Base-by-base conservation (phyloP, 2,888 invertebrate species). In the Drosophila austrosaltans region DNA sequence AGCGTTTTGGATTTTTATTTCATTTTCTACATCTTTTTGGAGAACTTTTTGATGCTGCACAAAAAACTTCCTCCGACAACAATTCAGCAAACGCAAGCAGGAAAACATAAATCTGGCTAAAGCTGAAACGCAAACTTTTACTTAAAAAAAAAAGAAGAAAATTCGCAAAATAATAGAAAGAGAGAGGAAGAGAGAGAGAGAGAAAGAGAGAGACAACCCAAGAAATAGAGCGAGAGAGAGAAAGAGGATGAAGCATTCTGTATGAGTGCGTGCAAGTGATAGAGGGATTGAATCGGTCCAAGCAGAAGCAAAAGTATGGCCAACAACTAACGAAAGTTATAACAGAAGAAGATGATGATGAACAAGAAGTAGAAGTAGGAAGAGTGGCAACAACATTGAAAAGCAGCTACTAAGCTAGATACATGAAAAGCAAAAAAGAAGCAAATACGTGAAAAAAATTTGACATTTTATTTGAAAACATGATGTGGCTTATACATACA, bases 81-180 rank as follows among this genome's bases (percentile, higher is more conserved):
- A 88, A 88, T 85, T 83, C 87, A 84, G 85, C 85, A 87, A 89
- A 87, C 89, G 85, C 85, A 85, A 87, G 89, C 85, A 85, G 85
- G 89, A 85, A 85, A 85, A 85, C 85, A 89, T 85, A 89, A 85
- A 85, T 85, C 85, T 85, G 87, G 87, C 85, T 87, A 87, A 85
- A 85, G 85, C 85, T 87, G 87, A 89, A 85, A 84, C 87, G 84
- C 84, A 85, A 85, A 85, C 87, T 89, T 85, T 77, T 86, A 76
- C 75, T 78, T 79, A 66, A 59, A 73, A 80, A 75, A 62, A 68
- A 5, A 44, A 30, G 6, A 30, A 36, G 57, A 57, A 32, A 16
- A 42, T 16, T 48, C 5, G 2, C 22, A 36, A 30, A 16, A 36
- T 48, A 36, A 42, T 25, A 10, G 4, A 25, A 0, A 12, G 20